phyloP scores from a whole-genome alignment of 2,888 invertebrate genomes.

The Scaeva pyrastri region DNA sequence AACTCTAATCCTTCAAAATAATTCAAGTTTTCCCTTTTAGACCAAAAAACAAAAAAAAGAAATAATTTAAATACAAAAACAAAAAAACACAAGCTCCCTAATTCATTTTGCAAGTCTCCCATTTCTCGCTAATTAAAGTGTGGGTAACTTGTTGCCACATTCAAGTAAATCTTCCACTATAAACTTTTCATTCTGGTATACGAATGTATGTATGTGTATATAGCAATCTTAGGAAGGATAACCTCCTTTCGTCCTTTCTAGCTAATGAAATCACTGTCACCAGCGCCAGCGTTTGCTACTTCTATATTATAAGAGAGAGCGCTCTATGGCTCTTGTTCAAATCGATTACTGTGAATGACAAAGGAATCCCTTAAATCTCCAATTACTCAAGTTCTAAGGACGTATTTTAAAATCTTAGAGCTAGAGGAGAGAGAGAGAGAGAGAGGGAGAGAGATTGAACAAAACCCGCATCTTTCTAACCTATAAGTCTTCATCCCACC shows the following conservation, averaged over 20 bases:
- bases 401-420: slow-evolving; percentile 71
- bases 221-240: slow-evolving; percentile 1
- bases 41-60: neutral
- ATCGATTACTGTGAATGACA: slow-evolving; percentile 77
- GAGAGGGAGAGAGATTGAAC: neutral
- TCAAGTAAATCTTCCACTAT: slow-evolving; percentile 37
- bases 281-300: slow-evolving; percentile 46
- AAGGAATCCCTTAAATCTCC: slow-evolving; percentile 78
- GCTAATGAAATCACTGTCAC: slow-evolving; percentile 74
- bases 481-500: slow-evolving; percentile 18
- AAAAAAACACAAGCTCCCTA: slow-evolving; percentile 31
- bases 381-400: slow-evolving; percentile 78
- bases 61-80: neutral
- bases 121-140: slow-evolving; percentile 67
- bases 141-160: slow-evolving; percentile 72
- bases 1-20: slow-evolving; percentile 2
- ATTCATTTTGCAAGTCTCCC: slow-evolving; percentile 63
- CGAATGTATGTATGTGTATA: too few species aligned
- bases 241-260: slow-evolving; percentile 59
- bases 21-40: neutral
- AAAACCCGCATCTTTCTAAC: slow-evolving; percentile 18
- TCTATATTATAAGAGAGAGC: too few species aligned
- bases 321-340: slow-evolving; percentile 71
- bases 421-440: neutral
- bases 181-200: neutral